Evolutionary conservation across 1,140 invertebrate genomes (phyloP).

Genomic region (Anoplolepis gracilipes): DNA sequence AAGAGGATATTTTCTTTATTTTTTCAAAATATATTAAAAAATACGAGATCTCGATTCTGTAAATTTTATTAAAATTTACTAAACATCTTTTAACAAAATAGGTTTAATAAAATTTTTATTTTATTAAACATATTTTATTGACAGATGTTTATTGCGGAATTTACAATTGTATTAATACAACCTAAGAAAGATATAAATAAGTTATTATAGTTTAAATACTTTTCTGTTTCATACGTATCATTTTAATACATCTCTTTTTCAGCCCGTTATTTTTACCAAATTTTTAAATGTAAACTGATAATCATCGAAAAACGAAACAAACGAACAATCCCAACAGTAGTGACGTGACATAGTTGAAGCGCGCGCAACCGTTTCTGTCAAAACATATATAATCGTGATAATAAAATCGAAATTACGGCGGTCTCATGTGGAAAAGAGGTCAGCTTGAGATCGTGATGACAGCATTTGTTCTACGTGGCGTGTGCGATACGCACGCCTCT

Average conservation of each 20-base stretch:
- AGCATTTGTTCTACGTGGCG: slow-evolving; percentile 53
- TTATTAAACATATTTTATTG: too few species aligned
- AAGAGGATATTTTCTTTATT: background rate
- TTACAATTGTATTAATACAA: background rate
- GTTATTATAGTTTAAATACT: background rate
- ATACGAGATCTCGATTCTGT: background rate
- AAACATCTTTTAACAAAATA: too few species aligned
- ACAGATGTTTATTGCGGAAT: background rate
- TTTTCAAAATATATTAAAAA: background rate
- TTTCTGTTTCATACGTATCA: background rate
- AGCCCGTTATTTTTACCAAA: background rate
- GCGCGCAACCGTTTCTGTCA: background rate
- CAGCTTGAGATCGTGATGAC: slow-evolving; percentile 39
- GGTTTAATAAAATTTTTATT: too few species aligned
- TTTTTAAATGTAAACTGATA: background rate
- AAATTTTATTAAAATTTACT: background rate
- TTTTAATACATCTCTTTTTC: background rate
- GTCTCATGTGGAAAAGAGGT: background rate
- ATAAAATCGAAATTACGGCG: background rate
- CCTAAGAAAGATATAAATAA: background rate
- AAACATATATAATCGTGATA: slow-evolving; percentile 12
- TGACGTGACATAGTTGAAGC: background rate
- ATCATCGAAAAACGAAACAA: background rate
- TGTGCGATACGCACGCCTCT: slow-evolving; percentile 17
- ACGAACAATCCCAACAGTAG: background rate